Conservation (phyloP, 2,113 vertebrate species). For the Chionodraco myersi region DNA sequence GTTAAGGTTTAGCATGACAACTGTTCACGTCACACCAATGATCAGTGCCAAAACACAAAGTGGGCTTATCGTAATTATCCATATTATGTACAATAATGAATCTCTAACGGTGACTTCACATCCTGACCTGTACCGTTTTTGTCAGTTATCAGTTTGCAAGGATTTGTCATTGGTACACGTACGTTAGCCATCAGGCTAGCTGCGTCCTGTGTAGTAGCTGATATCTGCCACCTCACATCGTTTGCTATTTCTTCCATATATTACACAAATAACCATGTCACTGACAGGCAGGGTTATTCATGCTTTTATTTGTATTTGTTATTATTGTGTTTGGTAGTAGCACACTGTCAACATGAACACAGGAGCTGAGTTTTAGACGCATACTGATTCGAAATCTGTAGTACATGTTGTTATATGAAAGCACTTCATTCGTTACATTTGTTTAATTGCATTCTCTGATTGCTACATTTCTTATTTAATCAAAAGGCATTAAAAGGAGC, state of each 20-base stretch:
- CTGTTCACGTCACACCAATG: not conserved
- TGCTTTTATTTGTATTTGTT: not conserved
- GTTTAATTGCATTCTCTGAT: not conserved
- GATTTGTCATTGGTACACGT: constrained; percentile 60
- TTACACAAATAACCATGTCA: not conserved
- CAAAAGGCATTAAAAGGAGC: constrained; percentile 20
- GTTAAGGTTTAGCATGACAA: constrained; percentile 26
- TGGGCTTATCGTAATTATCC: not conserved
- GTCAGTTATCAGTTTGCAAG: constrained; percentile 59
- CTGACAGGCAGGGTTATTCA: not conserved
- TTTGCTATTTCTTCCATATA: constrained; percentile 1
- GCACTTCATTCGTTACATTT: constrained; percentile 1
- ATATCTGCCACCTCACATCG: constrained; percentile 56
- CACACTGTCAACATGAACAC: not conserved
- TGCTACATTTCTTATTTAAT: constrained; percentile 19
- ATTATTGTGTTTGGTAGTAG: not conserved
- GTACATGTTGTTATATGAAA: not conserved
- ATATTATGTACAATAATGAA: constrained; percentile 38
- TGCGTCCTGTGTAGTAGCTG: constrained; percentile 29
- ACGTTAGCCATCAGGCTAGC: constrained; percentile 31
- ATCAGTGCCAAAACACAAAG: not conserved
- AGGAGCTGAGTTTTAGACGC: not conserved
- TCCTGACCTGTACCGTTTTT: constrained; percentile 32
- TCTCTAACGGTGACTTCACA: constrained; percentile 37
- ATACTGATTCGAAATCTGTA: not conserved